These are phyloP conservation scores for Coelopa frigida DNA, from an alignment of 1,140 invertebrate species.

Conservation along the genomic window DNA sequence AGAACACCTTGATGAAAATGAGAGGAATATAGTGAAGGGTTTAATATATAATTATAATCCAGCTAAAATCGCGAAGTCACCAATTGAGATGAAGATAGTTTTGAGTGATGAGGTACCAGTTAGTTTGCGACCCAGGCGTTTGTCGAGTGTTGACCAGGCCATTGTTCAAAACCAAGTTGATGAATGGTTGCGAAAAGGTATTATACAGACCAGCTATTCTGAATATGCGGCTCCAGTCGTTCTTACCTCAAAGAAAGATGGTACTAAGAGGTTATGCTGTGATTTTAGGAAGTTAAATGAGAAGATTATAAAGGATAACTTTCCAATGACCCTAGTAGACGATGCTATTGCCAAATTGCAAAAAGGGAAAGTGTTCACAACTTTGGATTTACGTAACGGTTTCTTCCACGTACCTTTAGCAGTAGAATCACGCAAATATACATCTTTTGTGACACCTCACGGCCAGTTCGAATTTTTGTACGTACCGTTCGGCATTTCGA, in stretches of 20 bases:
- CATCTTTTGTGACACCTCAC: conserved; percentile 35
- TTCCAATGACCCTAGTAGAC: conserved; percentile 35
- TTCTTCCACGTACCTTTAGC: conserved; percentile 37
- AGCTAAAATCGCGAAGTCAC: conserved; percentile 5
- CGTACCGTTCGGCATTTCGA: conserved; percentile 44
- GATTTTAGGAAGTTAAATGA: conserved; percentile 40
- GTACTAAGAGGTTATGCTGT: conserved; percentile 30
- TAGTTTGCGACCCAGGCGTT: conserved; percentile 22
- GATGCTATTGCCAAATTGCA: conserved; percentile 25
- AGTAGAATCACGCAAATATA: too few species aligned
- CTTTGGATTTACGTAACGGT: conserved; percentile 46
- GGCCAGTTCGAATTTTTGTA: conserved; percentile 38
- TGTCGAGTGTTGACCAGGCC: conserved; percentile 1
- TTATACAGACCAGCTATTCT: conserved; percentile 18
- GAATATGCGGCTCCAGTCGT: conserved; percentile 32
- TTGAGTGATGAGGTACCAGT: conserved; percentile 20
- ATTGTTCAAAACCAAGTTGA: conserved; percentile 12
- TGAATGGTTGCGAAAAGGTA: too few species aligned
- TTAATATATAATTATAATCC: not conserved
- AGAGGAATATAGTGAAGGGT: not conserved
- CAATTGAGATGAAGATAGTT: conserved; percentile 13
- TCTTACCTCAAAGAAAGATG: conserved; percentile 34
- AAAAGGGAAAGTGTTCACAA: conserved; percentile 29
- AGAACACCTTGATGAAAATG: not conserved
- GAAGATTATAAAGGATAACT: conserved; percentile 31